A percentile compares a stretch with the other conserved stretches of the same genome.
Evolutionary conservation across 2,113 vertebrate genomes (phyloP).

Genomic region (Cercopithecus mona): DNA sequence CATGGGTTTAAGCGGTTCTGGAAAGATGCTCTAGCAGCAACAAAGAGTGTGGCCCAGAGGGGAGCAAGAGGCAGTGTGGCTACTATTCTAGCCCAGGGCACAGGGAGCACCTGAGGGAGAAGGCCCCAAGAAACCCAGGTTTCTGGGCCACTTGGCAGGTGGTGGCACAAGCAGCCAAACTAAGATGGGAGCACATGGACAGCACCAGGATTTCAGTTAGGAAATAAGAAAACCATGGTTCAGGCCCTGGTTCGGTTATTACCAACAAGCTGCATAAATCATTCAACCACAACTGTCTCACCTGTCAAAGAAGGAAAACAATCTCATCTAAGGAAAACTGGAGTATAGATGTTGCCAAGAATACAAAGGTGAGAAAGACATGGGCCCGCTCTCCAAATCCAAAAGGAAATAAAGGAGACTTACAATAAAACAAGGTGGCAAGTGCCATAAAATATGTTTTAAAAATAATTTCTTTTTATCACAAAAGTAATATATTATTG

Average conservation of each 20-base stretch:
- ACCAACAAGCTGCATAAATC: neutral
- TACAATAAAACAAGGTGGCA: neutral
- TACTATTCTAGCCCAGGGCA: neutral
- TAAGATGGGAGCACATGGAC: neutral
- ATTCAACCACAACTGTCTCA: neutral
- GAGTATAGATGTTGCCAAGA: neutral
- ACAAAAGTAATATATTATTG: neutral
- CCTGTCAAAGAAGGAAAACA: neutral
- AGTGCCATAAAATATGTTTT: neutral
- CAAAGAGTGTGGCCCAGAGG: neutral
- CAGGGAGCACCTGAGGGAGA: too few relatives aligned
- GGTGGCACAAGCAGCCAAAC: neutral
- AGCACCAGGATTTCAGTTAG: neutral
- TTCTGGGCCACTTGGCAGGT: neutral
- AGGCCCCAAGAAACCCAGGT: rapidly evolving
- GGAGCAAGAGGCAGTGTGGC: neutral
- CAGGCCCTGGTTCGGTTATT: neutral
- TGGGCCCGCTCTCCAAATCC: neutral
- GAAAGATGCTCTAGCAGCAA: neutral
- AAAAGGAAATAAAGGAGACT: neutral
- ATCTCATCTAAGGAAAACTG: neutral
- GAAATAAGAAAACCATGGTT: neutral
- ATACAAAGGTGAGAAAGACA: neutral
- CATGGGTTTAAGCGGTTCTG: rapidly evolving
- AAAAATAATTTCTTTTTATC: neutral